Conservation (phyloP, 2,888 invertebrate species). For the Caenorhabditis doughertyi region DNA sequence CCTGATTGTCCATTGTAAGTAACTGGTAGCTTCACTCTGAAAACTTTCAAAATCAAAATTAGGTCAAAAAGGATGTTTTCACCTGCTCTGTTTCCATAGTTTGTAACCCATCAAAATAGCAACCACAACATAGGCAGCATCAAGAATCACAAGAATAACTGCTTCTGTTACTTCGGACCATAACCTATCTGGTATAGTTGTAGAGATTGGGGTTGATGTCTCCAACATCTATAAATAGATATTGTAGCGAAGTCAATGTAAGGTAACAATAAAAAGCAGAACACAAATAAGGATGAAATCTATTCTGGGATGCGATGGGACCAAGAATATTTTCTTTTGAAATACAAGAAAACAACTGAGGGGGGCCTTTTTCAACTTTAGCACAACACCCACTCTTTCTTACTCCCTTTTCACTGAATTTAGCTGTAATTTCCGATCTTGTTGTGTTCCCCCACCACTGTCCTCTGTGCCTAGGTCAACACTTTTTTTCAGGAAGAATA, state of each 20-base stretch:
- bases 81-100: slow-evolving; percentile 30
- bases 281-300: background rate
- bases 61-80: background rate
- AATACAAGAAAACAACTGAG: background rate
- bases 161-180: slow-evolving; percentile 50
- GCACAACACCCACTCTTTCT: background rate
- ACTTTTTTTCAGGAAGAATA: slow-evolving; percentile 22
- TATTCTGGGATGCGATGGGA: background rate
- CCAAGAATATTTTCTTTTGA: slow-evolving; percentile 7
- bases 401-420: slow-evolving; percentile 26
- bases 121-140: slow-evolving; percentile 18
- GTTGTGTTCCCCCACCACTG: slow-evolving; percentile 4
- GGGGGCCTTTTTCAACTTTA: slow-evolving; percentile 2
- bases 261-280: background rate
- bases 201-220: slow-evolving; percentile 40
- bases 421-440: slow-evolving; percentile 40
- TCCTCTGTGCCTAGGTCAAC: slow-evolving; percentile 32
- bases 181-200: slow-evolving; percentile 27
- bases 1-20: slow-evolving; percentile 28
- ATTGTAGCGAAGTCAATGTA: background rate
- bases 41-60: background rate
- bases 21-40: slow-evolving; percentile 28
- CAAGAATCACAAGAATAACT: slow-evolving; percentile 3
- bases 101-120: slow-evolving; percentile 8
- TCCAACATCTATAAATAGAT: slow-evolving; percentile 26